A percentile compares a stretch with the other conserved stretches of the same genome.
phyloP scores from a whole-genome alignment of 1,140 invertebrate species.

The Philaenus spumarius region DNA sequence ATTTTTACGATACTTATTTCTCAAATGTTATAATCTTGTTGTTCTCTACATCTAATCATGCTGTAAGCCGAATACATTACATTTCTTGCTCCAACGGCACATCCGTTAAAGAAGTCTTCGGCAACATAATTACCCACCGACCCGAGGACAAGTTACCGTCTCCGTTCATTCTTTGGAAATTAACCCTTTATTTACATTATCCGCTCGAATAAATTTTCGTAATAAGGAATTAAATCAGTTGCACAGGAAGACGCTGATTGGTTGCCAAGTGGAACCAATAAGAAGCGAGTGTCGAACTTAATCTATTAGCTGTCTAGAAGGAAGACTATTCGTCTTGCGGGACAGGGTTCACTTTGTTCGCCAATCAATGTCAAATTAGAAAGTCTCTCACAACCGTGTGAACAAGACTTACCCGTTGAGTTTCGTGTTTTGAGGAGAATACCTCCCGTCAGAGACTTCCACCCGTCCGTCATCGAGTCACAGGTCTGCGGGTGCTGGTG shows the following conservation, averaged over 20 bases:
- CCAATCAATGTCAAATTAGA: constrained; percentile 4
- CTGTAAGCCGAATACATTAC: too few relatives aligned
- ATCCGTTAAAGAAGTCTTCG: too few relatives aligned
- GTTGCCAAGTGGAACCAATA: background rate
- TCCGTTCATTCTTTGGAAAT: too few relatives aligned
- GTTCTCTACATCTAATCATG: too few relatives aligned
- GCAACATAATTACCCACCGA: too few relatives aligned
- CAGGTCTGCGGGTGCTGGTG: background rate
- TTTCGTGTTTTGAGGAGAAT: background rate
- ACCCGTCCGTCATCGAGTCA: background rate
- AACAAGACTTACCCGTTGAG: background rate
- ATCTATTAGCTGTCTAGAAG: too few relatives aligned
- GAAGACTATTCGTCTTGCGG: too few relatives aligned
- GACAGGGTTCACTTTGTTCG: background rate
- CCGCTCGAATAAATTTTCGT: background rate
- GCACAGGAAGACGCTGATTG: background rate
- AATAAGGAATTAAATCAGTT: constrained; percentile 7
- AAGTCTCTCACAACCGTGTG: background rate
- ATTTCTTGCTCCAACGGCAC: too few relatives aligned
- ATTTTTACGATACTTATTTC: too few relatives aligned
- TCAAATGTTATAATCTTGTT: too few relatives aligned
- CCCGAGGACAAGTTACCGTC: too few relatives aligned
- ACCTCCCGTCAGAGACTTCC: background rate
- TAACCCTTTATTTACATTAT: background rate
- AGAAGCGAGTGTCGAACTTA: background rate